Conservation (phyloP, 2,888 invertebrate species). For the Drepanosiphum platanoidis region DNA sequence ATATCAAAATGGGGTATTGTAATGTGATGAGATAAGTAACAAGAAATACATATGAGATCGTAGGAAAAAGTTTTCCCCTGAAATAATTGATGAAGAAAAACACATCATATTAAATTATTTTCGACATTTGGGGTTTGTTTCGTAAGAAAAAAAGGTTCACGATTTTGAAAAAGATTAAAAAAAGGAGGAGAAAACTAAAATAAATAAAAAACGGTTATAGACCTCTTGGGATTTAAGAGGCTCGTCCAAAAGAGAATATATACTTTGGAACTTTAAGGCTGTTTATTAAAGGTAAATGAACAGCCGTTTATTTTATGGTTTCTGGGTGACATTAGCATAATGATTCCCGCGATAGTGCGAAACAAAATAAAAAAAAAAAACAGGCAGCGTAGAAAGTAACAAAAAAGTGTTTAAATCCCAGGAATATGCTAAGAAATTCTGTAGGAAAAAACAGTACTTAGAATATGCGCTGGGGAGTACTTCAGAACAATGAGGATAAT, state of each 20-base stretch:
- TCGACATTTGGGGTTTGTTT: slow-evolving; percentile 37
- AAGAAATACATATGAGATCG: background rate
- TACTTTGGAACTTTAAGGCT: slow-evolving; percentile 61
- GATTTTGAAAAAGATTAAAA: slow-evolving; percentile 61
- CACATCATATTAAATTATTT: slow-evolving; percentile 48
- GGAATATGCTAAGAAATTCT: slow-evolving; percentile 61
- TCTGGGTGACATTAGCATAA: slow-evolving; percentile 62
- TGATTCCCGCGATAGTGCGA: slow-evolving; percentile 61
- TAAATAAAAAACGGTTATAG: slow-evolving; percentile 60
- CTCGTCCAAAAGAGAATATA: slow-evolving; percentile 59
- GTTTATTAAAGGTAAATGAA: slow-evolving; percentile 62
- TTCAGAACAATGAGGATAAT: slow-evolving; percentile 59
- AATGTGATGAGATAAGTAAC: background rate
- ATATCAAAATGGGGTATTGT: background rate
- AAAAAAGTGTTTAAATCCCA: slow-evolving; percentile 62
- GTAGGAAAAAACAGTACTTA: slow-evolving; percentile 50
- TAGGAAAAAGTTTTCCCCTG: background rate
- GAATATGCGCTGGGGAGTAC: slow-evolving; percentile 57
- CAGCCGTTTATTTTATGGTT: slow-evolving; percentile 62
- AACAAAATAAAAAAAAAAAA: slow-evolving; percentile 57
- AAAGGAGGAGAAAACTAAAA: slow-evolving; percentile 49
- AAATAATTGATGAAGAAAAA: slow-evolving; percentile 32
- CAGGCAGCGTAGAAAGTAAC: slow-evolving; percentile 49
- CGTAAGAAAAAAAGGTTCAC: slow-evolving; percentile 16
- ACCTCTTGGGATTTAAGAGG: slow-evolving; percentile 62